Conservation (phyloP, 2,113 vertebrate genomes). For the Felis catus region DNA sequence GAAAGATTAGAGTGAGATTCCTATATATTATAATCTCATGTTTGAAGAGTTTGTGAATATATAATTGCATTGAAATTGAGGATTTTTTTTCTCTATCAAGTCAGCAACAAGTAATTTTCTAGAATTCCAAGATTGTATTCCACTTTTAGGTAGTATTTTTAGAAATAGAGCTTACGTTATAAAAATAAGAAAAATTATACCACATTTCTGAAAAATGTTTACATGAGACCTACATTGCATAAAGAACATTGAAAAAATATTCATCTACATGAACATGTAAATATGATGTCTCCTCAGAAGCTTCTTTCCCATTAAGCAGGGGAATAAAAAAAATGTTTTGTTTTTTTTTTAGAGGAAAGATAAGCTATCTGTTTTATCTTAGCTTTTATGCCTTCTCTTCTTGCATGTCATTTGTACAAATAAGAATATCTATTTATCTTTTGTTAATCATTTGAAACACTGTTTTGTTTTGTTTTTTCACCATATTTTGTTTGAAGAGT, state of each 20-base stretch:
- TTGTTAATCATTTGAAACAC: neutral
- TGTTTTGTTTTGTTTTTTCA: constrained; percentile 6
- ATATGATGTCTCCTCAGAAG: neutral
- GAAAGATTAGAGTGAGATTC: neutral
- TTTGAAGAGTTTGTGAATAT: neutral
- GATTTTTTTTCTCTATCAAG: neutral
- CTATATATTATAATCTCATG: neutral
- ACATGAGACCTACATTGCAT: neutral
- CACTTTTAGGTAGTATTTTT: constrained; percentile 27
- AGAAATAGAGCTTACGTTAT: constrained; percentile 35
- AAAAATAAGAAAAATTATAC: constrained; percentile 13
- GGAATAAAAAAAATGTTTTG: neutral
- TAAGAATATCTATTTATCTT: neutral
- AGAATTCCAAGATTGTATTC: constrained; percentile 4
- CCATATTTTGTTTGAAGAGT: constrained; percentile 5
- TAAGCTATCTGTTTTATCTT: neutral
- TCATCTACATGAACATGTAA: neutral
- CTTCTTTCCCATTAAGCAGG: neutral
- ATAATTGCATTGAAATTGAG: neutral
- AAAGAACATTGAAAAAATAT: neutral
- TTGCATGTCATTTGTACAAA: neutral
- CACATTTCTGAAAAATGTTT: constrained; percentile 17
- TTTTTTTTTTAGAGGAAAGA: neutral
- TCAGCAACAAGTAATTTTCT: neutral
- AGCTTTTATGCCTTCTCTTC: neutral